Evolutionary conservation across 1,140 invertebrate species (phyloP).

Genomic region (Psilanteris sp.): DNA sequence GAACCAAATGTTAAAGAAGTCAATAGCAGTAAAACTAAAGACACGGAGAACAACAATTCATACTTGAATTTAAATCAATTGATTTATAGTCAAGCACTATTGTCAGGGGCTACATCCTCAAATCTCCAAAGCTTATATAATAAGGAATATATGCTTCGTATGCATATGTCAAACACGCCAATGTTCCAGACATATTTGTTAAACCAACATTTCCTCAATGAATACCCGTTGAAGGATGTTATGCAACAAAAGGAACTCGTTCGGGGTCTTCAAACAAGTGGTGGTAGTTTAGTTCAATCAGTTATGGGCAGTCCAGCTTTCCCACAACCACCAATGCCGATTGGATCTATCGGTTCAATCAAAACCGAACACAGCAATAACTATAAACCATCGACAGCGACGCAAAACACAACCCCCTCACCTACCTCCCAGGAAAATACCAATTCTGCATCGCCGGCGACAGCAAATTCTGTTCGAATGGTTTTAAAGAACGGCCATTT

Average conservation of each 20-base stretch:
- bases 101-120: conserved; percentile 64
- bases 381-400: conserved; percentile 12
- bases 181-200: conserved; percentile 82
- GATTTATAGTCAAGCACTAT: conserved; percentile 81
- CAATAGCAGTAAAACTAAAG: conserved; percentile 44
- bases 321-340: conserved; percentile 47
- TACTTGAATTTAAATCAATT: conserved; percentile 65
- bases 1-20: conserved; percentile 44
- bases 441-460: conserved; percentile 46
- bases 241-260: conserved; percentile 84
- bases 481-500: conserved; percentile 93
- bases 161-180: conserved; percentile 79
- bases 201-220: conserved; percentile 80
- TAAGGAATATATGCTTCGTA: conserved; percentile 77
- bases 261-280: conserved; percentile 84
- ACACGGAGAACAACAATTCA: conserved; percentile 70
- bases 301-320: conserved; percentile 66
- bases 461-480: conserved; percentile 88
- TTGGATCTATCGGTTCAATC: conserved; percentile 11
- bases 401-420: conserved; percentile 16
- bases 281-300: conserved; percentile 83
- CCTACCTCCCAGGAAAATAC: conserved; percentile 61
- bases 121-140: conserved; percentile 80
- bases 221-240: conserved; percentile 82
- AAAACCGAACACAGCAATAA: conserved; percentile 29